Conservation (phyloP, 2,888 invertebrate species). For the Charanyca ferruginea region DNA sequence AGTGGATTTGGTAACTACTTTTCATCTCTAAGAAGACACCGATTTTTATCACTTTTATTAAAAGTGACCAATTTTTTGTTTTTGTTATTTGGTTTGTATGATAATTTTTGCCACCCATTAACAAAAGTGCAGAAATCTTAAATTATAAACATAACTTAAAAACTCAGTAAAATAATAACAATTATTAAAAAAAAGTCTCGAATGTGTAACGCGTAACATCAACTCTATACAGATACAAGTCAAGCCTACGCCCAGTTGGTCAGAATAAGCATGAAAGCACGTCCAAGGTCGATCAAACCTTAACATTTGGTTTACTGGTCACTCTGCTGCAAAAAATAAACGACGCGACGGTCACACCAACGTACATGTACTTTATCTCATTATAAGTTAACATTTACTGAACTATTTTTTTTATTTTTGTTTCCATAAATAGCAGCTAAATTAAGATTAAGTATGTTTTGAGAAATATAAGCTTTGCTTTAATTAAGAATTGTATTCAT, state of each 20-base stretch:
- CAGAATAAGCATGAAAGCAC: conserved; percentile 80
- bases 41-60: too few species aligned
- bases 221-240: conserved; percentile 51
- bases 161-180: too few species aligned
- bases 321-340: conserved; percentile 74
- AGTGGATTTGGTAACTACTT: too few species aligned
- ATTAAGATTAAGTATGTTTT: too few species aligned
- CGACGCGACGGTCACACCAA: conserved; percentile 63
- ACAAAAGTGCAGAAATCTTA: too few species aligned
- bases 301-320: conserved; percentile 82
- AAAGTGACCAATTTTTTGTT: too few species aligned
- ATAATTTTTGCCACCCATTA: too few species aligned
- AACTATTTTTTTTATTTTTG: conserved; percentile 30
- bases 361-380: conserved; percentile 39
- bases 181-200: too few species aligned
- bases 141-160: background rate
- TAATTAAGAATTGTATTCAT: too few species aligned
- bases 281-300: conserved; percentile 83
- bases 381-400: conserved; percentile 46
- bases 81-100: too few species aligned
- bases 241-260: conserved; percentile 75
- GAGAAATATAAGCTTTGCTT: too few species aligned
- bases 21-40: too few species aligned
- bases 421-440: conserved; percentile 14
- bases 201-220: conserved; percentile 25